Evolutionary conservation across 2,113 vertebrate species (phyloP), one percentile per base, ranked within the genome.

Genomic region (Trogon melanurus): DNA sequence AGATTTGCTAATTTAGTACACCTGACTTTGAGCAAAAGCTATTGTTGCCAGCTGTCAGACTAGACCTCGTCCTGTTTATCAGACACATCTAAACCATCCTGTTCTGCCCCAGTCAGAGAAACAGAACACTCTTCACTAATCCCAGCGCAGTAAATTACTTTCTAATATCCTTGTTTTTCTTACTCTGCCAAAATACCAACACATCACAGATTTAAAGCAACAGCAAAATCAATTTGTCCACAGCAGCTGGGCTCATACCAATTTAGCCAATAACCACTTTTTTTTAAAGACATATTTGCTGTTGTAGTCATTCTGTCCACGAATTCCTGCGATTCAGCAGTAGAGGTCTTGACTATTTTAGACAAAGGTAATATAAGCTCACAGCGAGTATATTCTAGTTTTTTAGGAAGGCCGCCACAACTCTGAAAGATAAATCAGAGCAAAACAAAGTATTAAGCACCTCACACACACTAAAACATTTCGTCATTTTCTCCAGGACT

Each of bases 21-120:
- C 96, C 97, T 97, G 97, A 95, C 93, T 95, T 69, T 22, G 82
- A 96, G 95, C 91, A 95, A 65, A 84, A 87, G 71, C 92, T 93
- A 92, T 95, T 95, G 91, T 93, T 95, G 94, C 90, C 96, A 97
- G 91, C 96, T 97, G 93, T 95, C 90, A 94, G 96, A 96, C 97
- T 96, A 97, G 96, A 97, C 96, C 94, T 96, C 89, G 95, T 96
- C 96, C 97, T 97, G 96, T 95, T 97, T 97, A 96, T 97, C 96
- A 97, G 90, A 96, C 95, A 96, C 84, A 95, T 90, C 83, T 82
- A 72, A 83, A 94, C 23, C 88, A 95, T 86, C 93, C 92, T 41
- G 30, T 76, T 71, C 92, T 88, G 88, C 88, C 94, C 73, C 85
- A 75, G 34, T 60, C 93, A 44, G 3, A 81, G 75, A 86, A 88